Evolutionary conservation across 2,113 vertebrate genomes (phyloP).

Genomic region (Oreochromis aureus): DNA sequence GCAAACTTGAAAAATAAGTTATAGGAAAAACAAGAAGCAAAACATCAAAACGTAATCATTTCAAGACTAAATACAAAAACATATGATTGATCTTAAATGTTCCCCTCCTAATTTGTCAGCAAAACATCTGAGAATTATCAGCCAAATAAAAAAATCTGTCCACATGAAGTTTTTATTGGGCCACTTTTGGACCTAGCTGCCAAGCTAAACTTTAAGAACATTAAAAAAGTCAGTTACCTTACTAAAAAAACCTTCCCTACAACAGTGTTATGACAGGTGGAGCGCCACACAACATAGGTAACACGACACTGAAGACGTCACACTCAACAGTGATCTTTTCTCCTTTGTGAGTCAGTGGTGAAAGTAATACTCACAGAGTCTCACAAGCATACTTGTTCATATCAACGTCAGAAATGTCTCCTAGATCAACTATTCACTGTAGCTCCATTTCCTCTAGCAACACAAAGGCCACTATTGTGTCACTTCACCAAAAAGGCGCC

Average conservation of each 20-base stretch:
- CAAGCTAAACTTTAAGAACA: not conserved
- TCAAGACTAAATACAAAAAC: not conserved
- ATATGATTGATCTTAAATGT: not conserved
- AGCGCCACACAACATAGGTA: not conserved
- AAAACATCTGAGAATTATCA: not conserved
- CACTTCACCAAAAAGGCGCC: not conserved
- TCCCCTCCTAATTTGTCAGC: not conserved
- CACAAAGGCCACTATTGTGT: slow-evolving; percentile 28
- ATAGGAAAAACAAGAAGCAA: not conserved
- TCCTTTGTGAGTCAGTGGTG: not conserved
- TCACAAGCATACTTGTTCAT: not conserved
- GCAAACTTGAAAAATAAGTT: not conserved
- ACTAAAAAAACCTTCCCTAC: not conserved
- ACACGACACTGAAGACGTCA: not conserved
- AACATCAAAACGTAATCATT: not conserved
- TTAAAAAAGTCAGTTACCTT: not conserved
- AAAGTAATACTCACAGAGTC: not conserved
- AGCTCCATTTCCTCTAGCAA: not conserved
- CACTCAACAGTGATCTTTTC: not conserved
- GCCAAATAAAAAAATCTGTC: not conserved
- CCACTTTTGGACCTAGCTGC: not conserved
- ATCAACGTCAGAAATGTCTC: not conserved
- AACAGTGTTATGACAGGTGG: not conserved
- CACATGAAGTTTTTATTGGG: not conserved
- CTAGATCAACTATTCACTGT: not conserved